Conservation (phyloP, 2,113 vertebrate genomes). For the Vireo altiloquus region DNA sequence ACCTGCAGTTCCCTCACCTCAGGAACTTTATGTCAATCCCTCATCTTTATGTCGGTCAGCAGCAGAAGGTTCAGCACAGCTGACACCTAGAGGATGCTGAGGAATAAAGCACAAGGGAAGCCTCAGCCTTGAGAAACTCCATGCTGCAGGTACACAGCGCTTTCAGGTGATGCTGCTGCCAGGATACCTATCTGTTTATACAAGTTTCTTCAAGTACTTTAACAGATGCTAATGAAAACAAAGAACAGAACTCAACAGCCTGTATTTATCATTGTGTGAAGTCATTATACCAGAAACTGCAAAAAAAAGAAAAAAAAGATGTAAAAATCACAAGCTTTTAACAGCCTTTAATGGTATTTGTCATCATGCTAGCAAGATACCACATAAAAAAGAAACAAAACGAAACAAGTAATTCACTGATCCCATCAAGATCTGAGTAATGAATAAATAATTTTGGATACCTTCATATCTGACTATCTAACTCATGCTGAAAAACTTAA, state of each 20-base stretch:
- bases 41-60: not conserved
- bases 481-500: fast-evolving
- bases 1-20: not conserved
- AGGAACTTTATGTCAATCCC: too few relatives aligned
- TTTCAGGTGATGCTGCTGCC: not conserved
- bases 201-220: not conserved
- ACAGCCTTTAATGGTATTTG: not conserved
- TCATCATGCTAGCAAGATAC: not conserved
- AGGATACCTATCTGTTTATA: not conserved
- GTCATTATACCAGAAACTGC: not conserved
- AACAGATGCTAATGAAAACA: not conserved
- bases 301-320: too few relatives aligned
- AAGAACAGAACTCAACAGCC: not conserved
- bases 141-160: fast-evolving
- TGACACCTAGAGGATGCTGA: not conserved
- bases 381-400: not conserved
- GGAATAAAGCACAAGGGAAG: not conserved
- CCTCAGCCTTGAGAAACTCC: fast-evolving
- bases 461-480: not conserved
- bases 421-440: not conserved
- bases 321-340: not conserved
- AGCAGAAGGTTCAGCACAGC: not conserved
- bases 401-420: not conserved
- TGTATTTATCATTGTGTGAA: not conserved
- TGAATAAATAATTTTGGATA: not conserved